Percentiles rank a stretch among this genome's conserved stretches.
Evolutionary conservation across 2,888 invertebrate genomes (phyloP).

Genomic region (Mythimna lalbum): DNA sequence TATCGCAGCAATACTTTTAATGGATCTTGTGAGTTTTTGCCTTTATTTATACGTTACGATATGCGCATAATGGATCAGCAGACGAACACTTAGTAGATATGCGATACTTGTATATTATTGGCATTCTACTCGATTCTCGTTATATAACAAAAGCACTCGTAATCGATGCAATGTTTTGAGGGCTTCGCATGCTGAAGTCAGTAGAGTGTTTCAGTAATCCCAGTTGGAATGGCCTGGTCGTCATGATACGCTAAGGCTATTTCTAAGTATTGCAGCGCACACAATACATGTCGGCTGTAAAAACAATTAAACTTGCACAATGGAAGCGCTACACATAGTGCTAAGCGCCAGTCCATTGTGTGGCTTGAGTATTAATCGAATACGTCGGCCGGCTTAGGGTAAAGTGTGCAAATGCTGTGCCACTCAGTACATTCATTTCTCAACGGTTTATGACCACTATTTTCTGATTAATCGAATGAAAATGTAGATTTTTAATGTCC

Average conservation of each 20-base stretch:
- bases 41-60: conserved; percentile 89
- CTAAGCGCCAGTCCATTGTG: conserved; percentile 80
- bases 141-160: conserved; percentile 45
- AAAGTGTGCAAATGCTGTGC: conserved; percentile 55
- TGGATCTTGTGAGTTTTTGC: conserved; percentile 90
- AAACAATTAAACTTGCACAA: conserved; percentile 87
- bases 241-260: conserved; percentile 63
- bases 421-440: conserved; percentile 46
- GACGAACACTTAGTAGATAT: conserved; percentile 84
- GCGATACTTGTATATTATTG: conserved; percentile 74
- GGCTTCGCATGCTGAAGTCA: conserved; percentile 27
- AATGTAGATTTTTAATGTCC: conserved; percentile 28
- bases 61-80: conserved; percentile 89
- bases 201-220: conserved; percentile 42
- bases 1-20: conserved; percentile 87
- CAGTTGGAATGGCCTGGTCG: conserved; percentile 32
- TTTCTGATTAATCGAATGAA: conserved; percentile 53
- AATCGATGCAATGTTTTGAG: conserved; percentile 53
- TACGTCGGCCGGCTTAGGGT: conserved; percentile 72
- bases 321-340: conserved; percentile 77
- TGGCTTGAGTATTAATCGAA: conserved; percentile 83
- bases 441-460: conserved; percentile 45
- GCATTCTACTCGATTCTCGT: conserved; percentile 58
- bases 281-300: conserved; percentile 73
- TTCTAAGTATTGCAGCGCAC: conserved; percentile 62